phyloP scores from a whole-genome alignment of 2,797 vertebrate genomes.

The Eulemur coronatus region DNA sequence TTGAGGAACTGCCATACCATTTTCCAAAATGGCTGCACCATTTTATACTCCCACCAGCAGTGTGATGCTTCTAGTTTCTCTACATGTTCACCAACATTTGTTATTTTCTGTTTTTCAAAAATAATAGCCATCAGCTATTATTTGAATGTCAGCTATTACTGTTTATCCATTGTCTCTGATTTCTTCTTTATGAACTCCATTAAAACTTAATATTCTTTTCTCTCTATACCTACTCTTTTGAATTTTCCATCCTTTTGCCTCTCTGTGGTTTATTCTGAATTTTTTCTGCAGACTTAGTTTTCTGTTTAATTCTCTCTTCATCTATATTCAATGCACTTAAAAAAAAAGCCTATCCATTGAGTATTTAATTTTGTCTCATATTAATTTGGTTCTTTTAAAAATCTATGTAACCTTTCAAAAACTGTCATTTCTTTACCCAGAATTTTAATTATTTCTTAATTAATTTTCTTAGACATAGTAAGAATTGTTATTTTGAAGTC shows the following conservation, averaged over 20 bases:
- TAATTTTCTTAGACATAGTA: not conserved
- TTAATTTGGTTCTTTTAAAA: constrained; percentile 27
- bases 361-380: not conserved
- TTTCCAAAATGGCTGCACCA: not conserved
- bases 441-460: not conserved
- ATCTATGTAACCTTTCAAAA: not conserved
- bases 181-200: not conserved
- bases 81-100: not conserved
- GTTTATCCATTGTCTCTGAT: not conserved
- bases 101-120: not conserved
- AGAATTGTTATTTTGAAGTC: not conserved
- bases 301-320: not conserved
- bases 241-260: not conserved
- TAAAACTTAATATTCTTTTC: not conserved
- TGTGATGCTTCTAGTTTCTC: not conserved
- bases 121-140: no score
- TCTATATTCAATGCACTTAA: not conserved
- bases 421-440: not conserved
- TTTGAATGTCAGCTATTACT: not conserved
- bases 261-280: not conserved
- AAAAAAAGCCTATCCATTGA: not conserved
- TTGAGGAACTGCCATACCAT: not conserved
- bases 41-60: not conserved
- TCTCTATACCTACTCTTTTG: not conserved
- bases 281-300: not conserved